These are phyloP conservation scores for Cygnus olor DNA, from an alignment of 2,797 vertebrate species.

Conservation along the genomic window DNA sequence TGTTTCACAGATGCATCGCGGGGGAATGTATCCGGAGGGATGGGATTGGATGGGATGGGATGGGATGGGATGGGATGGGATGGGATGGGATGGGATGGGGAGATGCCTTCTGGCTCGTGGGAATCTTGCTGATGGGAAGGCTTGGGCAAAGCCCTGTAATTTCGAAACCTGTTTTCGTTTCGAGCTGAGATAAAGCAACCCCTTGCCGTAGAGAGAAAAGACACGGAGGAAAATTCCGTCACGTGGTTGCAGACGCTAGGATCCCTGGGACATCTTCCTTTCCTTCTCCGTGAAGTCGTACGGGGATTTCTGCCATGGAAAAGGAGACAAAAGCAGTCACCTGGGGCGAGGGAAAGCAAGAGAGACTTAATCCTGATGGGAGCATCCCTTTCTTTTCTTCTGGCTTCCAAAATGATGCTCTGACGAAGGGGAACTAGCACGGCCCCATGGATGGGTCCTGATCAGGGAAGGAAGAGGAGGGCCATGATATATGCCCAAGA, in stretches of 20 bases:
- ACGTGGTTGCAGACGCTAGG: rapidly evolving
- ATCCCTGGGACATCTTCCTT: background rate
- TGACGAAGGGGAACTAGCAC: too few species aligned
- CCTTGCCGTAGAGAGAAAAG: background rate
- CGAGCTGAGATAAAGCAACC: background rate
- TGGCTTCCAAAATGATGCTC: background rate
- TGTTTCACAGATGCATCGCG: rapidly evolving
- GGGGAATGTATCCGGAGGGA: background rate
- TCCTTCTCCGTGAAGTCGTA: background rate
- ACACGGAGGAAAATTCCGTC: rapidly evolving
- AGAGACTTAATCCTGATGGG: rapidly evolving
- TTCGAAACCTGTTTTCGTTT: background rate
- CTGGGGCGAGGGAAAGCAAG: too few species aligned
- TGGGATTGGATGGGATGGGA: background rate
- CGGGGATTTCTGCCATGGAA: background rate
- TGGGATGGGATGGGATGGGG: background rate
- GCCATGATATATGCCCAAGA: rapidly evolving
- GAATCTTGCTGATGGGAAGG: background rate
- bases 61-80: background rate
- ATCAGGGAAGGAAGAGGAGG: background rate
- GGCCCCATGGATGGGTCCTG: rapidly evolving
- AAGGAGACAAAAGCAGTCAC: background rate
- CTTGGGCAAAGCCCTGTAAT: background rate
- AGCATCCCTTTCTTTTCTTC: background rate
- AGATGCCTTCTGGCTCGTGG: background rate